phyloP scores from a whole-genome alignment of 2,888 invertebrate genomes.

The Conops quadrifasciatus region DNA sequence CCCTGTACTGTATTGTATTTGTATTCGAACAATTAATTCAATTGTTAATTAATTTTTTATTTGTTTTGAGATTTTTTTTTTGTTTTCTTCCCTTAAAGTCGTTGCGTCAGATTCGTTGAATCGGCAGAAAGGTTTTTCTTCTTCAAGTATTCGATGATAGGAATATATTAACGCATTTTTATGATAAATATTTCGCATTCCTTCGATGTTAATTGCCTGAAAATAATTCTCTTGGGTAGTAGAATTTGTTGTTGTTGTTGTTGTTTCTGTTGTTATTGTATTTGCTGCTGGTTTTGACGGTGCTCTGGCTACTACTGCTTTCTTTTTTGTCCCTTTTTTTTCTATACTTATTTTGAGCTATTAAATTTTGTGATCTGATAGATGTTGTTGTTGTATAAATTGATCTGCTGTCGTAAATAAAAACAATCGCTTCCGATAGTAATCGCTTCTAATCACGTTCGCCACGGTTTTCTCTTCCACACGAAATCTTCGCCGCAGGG shows the following conservation, averaged over 20 bases:
- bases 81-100: too few relatives aligned
- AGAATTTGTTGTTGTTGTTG: neutral
- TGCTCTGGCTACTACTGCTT: neutral
- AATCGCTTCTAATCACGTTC: conserved; percentile 19
- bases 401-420: conserved; percentile 16
- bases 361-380: neutral
- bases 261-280: neutral
- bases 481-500: neutral
- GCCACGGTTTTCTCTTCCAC: neutral
- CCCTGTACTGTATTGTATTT: too few relatives aligned
- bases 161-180: neutral
- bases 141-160: too few relatives aligned
- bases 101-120: too few relatives aligned
- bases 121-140: too few relatives aligned
- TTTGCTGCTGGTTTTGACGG: neutral
- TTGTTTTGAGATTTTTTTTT: neutral
- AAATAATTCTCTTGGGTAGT: too few relatives aligned
- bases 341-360: neutral
- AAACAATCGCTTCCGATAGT: conserved; percentile 4
- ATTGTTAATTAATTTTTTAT: neutral
- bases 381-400: conserved; percentile 2
- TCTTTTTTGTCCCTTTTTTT: neutral
- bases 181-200: neutral
- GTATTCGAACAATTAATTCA: too few relatives aligned
- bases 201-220: neutral